Evolutionary conservation across 2,888 invertebrate species (phyloP).

Genomic region (Bursaphelenchus okinawaensis): DNA sequence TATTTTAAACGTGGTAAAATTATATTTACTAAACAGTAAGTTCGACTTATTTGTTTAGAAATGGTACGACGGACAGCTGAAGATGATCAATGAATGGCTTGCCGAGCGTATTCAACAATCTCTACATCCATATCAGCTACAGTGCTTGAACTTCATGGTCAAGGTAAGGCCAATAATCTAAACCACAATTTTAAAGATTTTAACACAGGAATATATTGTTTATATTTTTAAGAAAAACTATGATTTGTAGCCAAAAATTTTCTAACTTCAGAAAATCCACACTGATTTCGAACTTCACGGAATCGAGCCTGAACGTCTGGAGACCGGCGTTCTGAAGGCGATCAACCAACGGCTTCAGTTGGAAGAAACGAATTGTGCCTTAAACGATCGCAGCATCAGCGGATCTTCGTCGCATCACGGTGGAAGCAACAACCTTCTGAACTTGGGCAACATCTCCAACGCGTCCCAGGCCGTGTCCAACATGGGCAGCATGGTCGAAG

Average conservation of each 20-base stretch:
- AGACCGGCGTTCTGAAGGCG: slow-evolving; percentile 76
- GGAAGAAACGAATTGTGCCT: slow-evolving; percentile 67
- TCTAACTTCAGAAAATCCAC: slow-evolving; percentile 78
- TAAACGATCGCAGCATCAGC: slow-evolving; percentile 21
- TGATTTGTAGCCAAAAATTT: slow-evolving; percentile 5
- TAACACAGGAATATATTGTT: background rate
- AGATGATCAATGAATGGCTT: slow-evolving; percentile 86
- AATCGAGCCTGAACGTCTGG: slow-evolving; percentile 91
- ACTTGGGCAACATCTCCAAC: slow-evolving; percentile 30
- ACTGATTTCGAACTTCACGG: slow-evolving; percentile 98
- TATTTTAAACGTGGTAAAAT: background rate
- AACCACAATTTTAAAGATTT: background rate
- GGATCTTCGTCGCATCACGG: background rate
- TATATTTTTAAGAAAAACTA: slow-evolving; percentile 6
- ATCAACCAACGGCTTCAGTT: slow-evolving; percentile 90
- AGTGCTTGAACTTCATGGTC: slow-evolving; percentile 88
- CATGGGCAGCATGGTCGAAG: slow-evolving; percentile 54
- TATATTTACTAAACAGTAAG: background rate
- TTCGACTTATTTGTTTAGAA: slow-evolving; percentile 64
- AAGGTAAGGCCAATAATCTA: slow-evolving; percentile 66
- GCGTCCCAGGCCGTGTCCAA: slow-evolving; percentile 54
- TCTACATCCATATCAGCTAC: slow-evolving; percentile 91
- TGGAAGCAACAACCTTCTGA: slow-evolving; percentile 6
- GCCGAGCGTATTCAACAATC: slow-evolving; percentile 84
- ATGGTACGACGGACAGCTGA: slow-evolving; percentile 92